Percentiles rank a stretch among this genome's conserved stretches.
Conservation (phyloP, 2,113 vertebrate genomes). For the Halcyon malimbica region DNA sequence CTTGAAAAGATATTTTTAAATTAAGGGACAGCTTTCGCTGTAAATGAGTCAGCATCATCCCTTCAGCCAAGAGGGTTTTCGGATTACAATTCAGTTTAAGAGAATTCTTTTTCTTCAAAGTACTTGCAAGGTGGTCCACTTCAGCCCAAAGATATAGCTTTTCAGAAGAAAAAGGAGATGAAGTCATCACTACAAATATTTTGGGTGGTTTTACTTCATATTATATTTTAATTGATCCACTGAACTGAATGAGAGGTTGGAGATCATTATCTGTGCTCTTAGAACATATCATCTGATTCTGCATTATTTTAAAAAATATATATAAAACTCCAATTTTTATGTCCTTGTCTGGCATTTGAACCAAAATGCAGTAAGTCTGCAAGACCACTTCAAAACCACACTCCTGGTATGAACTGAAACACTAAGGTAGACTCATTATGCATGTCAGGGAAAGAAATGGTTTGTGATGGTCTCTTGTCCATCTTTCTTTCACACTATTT, state of each 20-base stretch:
- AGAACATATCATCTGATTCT: neutral
- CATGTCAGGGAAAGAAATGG: neutral
- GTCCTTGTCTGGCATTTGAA: neutral
- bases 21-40: neutral
- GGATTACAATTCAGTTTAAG: neutral
- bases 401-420: neutral
- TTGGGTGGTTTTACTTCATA: neutral
- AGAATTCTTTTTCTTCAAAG: neutral
- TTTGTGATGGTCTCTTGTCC: neutral
- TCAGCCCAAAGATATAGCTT: neutral
- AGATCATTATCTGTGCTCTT: neutral
- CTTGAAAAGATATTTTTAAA: neutral
- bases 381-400: neutral
- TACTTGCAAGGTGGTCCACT: neutral
- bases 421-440: accelerated
- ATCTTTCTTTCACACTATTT: neutral
- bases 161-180: neutral
- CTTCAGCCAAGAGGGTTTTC: neutral
- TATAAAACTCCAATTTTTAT: neutral
- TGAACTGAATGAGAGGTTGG: neutral
- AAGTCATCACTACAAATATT: neutral
- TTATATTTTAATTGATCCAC: neutral
- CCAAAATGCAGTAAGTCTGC: neutral
- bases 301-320: neutral
- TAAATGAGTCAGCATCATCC: neutral